Base-by-base conservation (phyloP, 1,140 invertebrate genomes). In the Macrobrachium rosenbergii region DNA sequence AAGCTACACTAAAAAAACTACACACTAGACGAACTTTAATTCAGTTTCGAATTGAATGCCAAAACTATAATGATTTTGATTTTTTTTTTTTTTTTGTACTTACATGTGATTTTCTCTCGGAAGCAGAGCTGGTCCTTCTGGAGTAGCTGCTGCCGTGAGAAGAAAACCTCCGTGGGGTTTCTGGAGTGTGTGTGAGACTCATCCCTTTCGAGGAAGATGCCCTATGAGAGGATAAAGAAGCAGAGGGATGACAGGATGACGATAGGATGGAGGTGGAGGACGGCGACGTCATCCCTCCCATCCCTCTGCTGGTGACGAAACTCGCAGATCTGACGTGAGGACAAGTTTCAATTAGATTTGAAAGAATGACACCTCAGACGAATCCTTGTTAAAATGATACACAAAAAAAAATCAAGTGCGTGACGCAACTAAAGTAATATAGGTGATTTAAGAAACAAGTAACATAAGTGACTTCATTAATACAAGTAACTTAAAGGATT, bases 101-200 rank as follows among this genome's bases (percentile, higher is more conserved):
- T n/a, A 82, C 81, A 37, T 82, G 81, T 37, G 67, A 52, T 21
- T 82, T 82, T 69, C 81, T 82, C n/a, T 82, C 81, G 3, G 81
- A 28, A 17, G 21, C n/a, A 21, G 45, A 28, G n/a, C 23, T 52
- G 19, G 45, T 23, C 67, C 81, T 82, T 58, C 62, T 73, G 67
- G 52, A 52, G 52, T 52, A 52, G 7, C 12, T 52, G 12, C 52
- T 52, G 52, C 64, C 67, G 81, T 60, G 81, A 11, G n/a, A 7
- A 23, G 45, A 19, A 23, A 52, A 52, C 52, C 81, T 72, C n/a
- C 81, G 67, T 5, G 81, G 67, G n/a, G 81, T 82, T 10, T 82
- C 81, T 12, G 81, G 81, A 19, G 81, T 82, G 67, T 72, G 67
- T 64, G 81, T 23, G 81, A n/a, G 81, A 5, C 80, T 58, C 19